Evolutionary conservation across 2,888 invertebrate species (phyloP), one percentile per base, ranked within the genome.

Genomic region (Lithophane semibrunnea): DNA sequence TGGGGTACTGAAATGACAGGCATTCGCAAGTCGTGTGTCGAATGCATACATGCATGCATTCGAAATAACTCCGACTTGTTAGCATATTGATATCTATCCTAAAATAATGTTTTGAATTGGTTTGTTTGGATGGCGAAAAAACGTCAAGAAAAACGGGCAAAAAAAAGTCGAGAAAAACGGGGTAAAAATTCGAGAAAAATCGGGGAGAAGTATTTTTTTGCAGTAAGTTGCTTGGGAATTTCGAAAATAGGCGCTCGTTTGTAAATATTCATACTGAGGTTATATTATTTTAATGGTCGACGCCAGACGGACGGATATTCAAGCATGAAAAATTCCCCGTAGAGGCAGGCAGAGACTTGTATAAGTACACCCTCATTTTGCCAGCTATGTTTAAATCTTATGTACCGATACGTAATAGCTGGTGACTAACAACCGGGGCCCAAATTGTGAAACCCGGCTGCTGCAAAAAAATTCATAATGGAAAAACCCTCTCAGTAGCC

Each of bases 31-130:
- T 70, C 69, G 73, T 78, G 68, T 73, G 72, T 66, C 69, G 66
- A 72, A 72, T 77, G 63, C 77, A 86, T 81, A 79, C 69, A 80
- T 69, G 73, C 69, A 82, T 70, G 68, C 60, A 60, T 77, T 86
- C 49, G 37, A 58, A 71, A 82, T 79, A 81, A 69, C 72, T 24
- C 10, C 29, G 65, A 42, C 49, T 12, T 24, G 73, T 79, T 77
- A 61, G 49, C 74, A 70, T 77, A 73, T 71, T 58, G 63, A 68
- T 76, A 71, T 71, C 47, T 76, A 71, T 71, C 47, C 63, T 66
- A 77, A 82, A 71, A 84, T 79, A 84, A 79, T 84, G 47, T 71
- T 67, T 60, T 64, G 67, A 52, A 60, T 37, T 24, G 29, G 44
- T 52, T 47, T 63, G 44, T 60, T 63, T 67, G 56, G 7, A 56